These are phyloP conservation scores for Puma concolor DNA, from an alignment of 2,113 vertebrate genomes.

Conservation along the genomic window DNA sequence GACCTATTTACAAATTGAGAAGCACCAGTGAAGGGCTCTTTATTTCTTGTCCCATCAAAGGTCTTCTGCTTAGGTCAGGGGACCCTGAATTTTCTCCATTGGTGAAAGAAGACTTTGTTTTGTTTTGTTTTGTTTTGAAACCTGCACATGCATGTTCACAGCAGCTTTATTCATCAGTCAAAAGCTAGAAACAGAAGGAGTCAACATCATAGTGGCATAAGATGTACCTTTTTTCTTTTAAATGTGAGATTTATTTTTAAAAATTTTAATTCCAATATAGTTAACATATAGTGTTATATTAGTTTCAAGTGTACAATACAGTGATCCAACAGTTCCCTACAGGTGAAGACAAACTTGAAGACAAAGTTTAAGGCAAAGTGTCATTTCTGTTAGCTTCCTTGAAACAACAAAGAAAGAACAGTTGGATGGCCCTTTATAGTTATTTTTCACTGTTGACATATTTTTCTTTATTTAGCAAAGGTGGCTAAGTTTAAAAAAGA, in stretches of 20 bases:
- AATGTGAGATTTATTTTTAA: not conserved
- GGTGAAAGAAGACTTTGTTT: not conserved
- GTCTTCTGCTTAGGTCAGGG: not conserved
- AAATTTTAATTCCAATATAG: not conserved
- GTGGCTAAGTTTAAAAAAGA: not conserved
- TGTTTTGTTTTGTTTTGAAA: not conserved
- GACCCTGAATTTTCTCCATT: constrained; percentile 7
- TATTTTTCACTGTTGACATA: not conserved
- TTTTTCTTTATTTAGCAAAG: constrained; percentile 25
- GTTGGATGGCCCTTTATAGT: not conserved
- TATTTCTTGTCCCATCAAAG: not conserved
- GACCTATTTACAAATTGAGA: constrained; percentile 27
- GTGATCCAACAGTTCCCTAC: not conserved
- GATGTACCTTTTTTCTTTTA: not conserved
- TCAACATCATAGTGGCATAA: not conserved
- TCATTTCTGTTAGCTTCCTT: not conserved
- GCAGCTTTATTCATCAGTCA: not conserved
- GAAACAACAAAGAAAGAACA: not conserved
- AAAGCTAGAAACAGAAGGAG: not conserved
- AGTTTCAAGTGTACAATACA: not conserved
- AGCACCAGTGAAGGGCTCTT: not conserved
- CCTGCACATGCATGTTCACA: not conserved
- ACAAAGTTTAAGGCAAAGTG: not conserved
- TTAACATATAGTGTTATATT: not conserved
- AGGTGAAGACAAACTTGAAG: not conserved